These are phyloP conservation scores for Nephila pilipes DNA, from an alignment of 1,140 invertebrate species.

Conservation along the genomic window DNA sequence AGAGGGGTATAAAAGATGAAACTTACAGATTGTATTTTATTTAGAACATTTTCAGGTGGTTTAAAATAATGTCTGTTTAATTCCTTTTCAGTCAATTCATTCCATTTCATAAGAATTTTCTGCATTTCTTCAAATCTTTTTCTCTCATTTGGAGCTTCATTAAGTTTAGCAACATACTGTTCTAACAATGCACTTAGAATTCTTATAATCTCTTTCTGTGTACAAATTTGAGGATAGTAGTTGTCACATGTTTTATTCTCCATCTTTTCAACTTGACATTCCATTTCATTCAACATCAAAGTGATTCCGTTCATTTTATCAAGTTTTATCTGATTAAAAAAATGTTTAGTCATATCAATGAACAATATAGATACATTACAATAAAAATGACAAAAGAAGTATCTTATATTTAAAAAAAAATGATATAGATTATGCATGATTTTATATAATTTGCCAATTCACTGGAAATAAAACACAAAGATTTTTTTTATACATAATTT, in stretches of 20 bases:
- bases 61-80: not conserved
- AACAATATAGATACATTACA: too few relatives aligned
- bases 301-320: not conserved
- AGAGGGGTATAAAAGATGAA: not conserved
- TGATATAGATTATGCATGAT: too few relatives aligned
- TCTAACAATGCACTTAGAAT: not conserved
- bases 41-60: constrained; percentile 1
- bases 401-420: too few relatives aligned
- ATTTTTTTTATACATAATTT: too few relatives aligned
- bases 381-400: too few relatives aligned
- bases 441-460: too few relatives aligned
- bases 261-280: not conserved
- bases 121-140: not conserved
- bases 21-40: constrained; percentile 24
- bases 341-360: too few relatives aligned
- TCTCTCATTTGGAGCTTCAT: not conserved
- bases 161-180: not conserved
- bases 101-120: not conserved
- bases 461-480: too few relatives aligned
- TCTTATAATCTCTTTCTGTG: not conserved
- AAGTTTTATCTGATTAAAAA: not conserved
- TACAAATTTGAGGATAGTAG: not conserved
- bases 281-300: not conserved
- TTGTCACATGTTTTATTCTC: not conserved
- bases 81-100: not conserved